Conservation (phyloP, 2,888 invertebrate genomes). For the Mamestra brassicae region DNA sequence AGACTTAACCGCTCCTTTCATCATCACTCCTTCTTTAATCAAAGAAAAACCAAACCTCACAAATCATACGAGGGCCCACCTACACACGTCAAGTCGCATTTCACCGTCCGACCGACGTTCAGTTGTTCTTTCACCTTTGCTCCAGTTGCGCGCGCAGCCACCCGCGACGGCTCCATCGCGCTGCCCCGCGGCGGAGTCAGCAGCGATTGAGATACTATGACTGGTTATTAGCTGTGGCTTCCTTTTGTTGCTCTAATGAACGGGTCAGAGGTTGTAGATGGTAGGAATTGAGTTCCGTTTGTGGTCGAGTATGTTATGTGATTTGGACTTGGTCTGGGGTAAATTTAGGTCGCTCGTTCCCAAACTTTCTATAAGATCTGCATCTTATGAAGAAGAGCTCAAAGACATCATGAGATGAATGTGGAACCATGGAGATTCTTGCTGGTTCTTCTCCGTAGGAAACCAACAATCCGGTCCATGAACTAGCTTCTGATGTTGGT, state of each 20-base stretch:
- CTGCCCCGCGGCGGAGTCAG: conserved; percentile 52
- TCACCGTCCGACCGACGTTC: conserved; percentile 62
- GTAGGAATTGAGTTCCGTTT: conserved; percentile 36
- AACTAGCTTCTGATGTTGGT: too few species aligned
- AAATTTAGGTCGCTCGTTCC: too few species aligned
- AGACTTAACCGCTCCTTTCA: too few species aligned
- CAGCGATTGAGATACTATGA: conserved; percentile 60
- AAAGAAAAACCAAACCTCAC: conserved; percentile 26
- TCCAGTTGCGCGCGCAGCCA: conserved; percentile 83
- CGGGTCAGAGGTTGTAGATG: conserved; percentile 30
- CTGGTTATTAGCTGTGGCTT: conserved; percentile 46
- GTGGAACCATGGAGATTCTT: too few species aligned
- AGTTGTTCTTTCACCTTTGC: conserved; percentile 89
- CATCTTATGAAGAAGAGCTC: neutral
- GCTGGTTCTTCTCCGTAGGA: too few species aligned
- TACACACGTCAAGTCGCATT: conserved; percentile 57
- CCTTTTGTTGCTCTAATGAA: conserved; percentile 54
- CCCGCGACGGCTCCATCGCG: conserved; percentile 84
- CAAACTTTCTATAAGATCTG: neutral
- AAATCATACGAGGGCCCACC: conserved; percentile 50
- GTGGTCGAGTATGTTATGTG: conserved; percentile 6
- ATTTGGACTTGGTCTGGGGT: neutral
- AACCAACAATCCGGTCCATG: too few species aligned
- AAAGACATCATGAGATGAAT: too few species aligned
- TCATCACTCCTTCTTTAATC: neutral